Evolutionary conservation across 2,888 invertebrate genomes (phyloP).

Genomic region (Morpho helenor): DNA sequence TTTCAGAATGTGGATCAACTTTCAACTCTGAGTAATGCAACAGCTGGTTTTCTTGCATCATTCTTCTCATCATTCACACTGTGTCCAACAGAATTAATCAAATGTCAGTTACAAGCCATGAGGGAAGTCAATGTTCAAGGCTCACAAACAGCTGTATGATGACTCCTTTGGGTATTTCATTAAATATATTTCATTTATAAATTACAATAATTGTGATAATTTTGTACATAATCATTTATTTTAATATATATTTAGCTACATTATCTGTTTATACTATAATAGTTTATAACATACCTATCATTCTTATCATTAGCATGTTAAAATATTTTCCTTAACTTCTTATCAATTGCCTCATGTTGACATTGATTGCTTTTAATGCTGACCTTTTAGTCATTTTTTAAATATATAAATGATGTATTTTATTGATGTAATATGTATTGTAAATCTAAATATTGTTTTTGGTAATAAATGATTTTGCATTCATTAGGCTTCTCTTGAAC

Average conservation of each 20-base stretch:
- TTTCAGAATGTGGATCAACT: slow-evolving; percentile 83
- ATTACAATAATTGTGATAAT: neutral
- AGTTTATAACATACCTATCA: no score
- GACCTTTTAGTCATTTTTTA: neutral
- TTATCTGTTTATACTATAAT: no score
- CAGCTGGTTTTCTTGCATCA: slow-evolving; percentile 95
- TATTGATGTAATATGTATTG: no score
- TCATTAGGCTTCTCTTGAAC: no score
- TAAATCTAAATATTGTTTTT: no score
- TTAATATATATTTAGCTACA: neutral
- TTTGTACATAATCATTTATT: neutral
- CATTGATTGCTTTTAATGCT: neutral
- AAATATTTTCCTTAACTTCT: no score
- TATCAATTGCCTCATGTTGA: no score
- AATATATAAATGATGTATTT: no score
- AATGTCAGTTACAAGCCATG: slow-evolving; percentile 97
- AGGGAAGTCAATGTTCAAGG: slow-evolving; percentile 82
- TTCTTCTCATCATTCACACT: slow-evolving; percentile 97
- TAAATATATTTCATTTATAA: slow-evolving; percentile 28
- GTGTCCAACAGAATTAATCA: slow-evolving; percentile 98
- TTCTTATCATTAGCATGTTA: no score
- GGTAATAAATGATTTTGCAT: no score
- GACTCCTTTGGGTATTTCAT: slow-evolving; percentile 57
- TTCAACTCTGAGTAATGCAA: slow-evolving; percentile 87
- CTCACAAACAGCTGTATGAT: slow-evolving; percentile 69